Evolutionary conservation across 1,140 invertebrate species (phyloP), one percentile per base, ranked within the genome.

Genomic region (Hesperophylax magnus): DNA sequence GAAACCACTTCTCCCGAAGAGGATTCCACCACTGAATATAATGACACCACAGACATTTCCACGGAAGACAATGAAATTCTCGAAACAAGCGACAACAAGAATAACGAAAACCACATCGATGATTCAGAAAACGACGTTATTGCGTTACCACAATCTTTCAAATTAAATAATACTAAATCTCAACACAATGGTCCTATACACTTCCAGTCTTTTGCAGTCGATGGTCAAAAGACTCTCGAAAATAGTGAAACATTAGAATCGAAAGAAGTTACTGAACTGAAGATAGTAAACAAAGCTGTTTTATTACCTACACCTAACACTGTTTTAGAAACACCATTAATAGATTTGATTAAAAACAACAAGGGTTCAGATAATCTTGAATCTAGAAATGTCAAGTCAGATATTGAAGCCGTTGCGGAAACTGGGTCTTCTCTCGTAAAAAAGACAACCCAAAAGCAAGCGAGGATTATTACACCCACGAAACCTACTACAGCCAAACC

Each of bases 401-500:
- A 85, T 72, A 83, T 85, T n/a, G 77, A 84, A 65, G 80, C 76
- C 74, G 83, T 85, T 63, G 87, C 84, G 80, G 17, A 86, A 22
- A 24, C 60, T 61, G 24, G 24, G 15, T 20, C 24, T 24, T 9
- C 60, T 61, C 60, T 24, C 20, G 83, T 31, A 82, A 80, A 81
- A 69, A 67, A 61, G 56, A 52, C 17, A 8, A 61, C 18, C n/a
- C 9, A 47, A 47, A 47, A 47, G 39, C 39, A 47, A 47, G 39
- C 39, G 39, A 87, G 88, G 5, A 90, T 90, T 0, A 90, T 91
- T 3, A 91, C 91, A 17, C 91, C 7, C 3, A 72, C 47, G n/a
- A 89, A 91, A 8, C 91, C 92, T 14, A 92, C 91, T 0, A 91
- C 92, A 9, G 91, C 92, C 0, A 91, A 92, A 76, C 91, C 91